Percentiles rank a stretch among this genome's conserved stretches.
Evolutionary conservation across 1,140 invertebrate genomes (phyloP).

Genomic region (Apis dorsata): DNA sequence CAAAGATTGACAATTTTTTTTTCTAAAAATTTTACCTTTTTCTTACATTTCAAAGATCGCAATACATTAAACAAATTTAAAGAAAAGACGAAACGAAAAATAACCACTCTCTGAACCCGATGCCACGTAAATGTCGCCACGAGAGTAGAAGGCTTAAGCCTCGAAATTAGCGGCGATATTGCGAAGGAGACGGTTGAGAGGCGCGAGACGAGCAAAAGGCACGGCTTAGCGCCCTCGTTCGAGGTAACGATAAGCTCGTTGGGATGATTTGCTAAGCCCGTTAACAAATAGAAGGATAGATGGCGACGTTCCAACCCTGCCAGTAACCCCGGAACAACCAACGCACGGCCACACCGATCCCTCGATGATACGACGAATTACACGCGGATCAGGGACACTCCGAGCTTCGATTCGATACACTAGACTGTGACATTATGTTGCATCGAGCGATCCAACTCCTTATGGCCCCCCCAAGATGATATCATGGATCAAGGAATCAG

Average conservation of each 20-base stretch:
- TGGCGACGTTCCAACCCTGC: constrained; percentile 74
- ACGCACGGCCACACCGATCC: constrained; percentile 51
- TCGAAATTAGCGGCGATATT: constrained; percentile 58
- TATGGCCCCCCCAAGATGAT: constrained; percentile 23
- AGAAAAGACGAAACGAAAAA: no score
- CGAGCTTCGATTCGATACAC: constrained; percentile 76
- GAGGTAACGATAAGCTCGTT: constrained; percentile 77
- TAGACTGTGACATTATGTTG: constrained; percentile 66
- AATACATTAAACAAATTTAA: no score
- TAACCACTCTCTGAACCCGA: no score
- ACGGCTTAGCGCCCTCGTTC: constrained; percentile 77
- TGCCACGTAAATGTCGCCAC: neutral
- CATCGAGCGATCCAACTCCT: constrained; percentile 22
- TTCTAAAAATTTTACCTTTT: no score
- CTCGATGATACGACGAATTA: constrained; percentile 73
- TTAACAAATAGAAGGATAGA: constrained; percentile 80
- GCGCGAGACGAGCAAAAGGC: constrained; percentile 49
- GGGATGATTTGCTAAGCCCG: constrained; percentile 80
- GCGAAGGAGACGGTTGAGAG: constrained; percentile 39
- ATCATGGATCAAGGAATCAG: constrained; percentile 16
- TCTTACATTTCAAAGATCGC: no score
- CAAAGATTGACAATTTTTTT: no score
- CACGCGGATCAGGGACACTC: constrained; percentile 76
- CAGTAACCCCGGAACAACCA: constrained; percentile 66
- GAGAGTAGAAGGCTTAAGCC: constrained; percentile 13